Evolutionary conservation across 2,113 vertebrate genomes (phyloP), one percentile per base, ranked within the genome.

Genomic region (Halichoerus grypus): DNA sequence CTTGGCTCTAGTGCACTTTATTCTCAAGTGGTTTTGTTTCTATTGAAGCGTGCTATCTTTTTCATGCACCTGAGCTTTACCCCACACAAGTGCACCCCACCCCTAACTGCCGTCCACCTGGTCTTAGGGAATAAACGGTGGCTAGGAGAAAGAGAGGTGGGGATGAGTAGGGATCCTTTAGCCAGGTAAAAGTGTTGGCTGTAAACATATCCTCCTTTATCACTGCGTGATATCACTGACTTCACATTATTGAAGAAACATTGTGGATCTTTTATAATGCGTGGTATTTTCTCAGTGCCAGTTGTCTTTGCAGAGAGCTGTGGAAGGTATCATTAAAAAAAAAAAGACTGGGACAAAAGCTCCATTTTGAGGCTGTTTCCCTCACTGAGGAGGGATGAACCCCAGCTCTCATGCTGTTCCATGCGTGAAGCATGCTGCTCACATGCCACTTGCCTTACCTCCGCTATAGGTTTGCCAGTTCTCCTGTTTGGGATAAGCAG

Each of bases 61-160:
- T 74, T 55, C 80, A 19, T 6, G 7, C 42, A 91, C 82, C 89
- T 96, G 95, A 83, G 21, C 71, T 91, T 83, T 61, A 55, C 39
- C 57, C 26, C 46, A 61, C 77, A 67, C 80, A 77, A 31, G 33
- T 21, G n/a, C 13, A 21, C 65, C 31, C 77, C 39, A 88, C 53
- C 53, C 77, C 67, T 83, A 0, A 26, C 63, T 33, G 72, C 96
- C 46, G 42, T 59, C 65, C 67, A 95, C 31, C 83, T 88, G 42
- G 39, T 79, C 80, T 84, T 71, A 15, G 46, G n/a, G 69, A 96
- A 95, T 55, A 65, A 88, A 69, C 65, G 24, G 24, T 55, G 16
- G 53, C 14, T 1, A 42, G 42, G 31, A 53, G 19, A 24, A 4
- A 82, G 69, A 83, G 26, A 21, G 61, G 80, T 31, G 55, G 83